Evolutionary conservation across 2,113 vertebrate genomes (phyloP).

Genomic region (Anoplopoma fimbria): DNA sequence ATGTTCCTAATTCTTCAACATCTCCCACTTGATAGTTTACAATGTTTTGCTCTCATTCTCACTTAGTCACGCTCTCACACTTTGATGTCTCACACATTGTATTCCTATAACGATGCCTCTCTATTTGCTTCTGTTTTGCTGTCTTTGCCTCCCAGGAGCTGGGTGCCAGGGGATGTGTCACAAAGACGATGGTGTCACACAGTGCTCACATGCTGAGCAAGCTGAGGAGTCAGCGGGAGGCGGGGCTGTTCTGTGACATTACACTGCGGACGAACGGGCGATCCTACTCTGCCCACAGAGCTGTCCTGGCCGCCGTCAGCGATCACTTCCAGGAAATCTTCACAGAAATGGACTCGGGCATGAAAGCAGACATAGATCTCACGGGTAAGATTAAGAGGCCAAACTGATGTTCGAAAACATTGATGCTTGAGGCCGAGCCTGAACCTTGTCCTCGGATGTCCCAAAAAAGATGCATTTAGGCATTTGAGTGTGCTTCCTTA

Average conservation of each 20-base stretch:
- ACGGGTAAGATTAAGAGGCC: constrained; percentile 75
- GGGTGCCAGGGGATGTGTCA: constrained; percentile 67
- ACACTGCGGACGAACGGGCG: constrained; percentile 81
- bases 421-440: background rate
- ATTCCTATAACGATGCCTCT: background rate
- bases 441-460: background rate
- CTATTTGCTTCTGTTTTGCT: background rate
- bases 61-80: constrained; percentile 14
- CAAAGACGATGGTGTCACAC: constrained; percentile 81
- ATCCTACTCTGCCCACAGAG: constrained; percentile 83
- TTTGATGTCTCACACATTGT: background rate
- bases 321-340: constrained; percentile 89
- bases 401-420: background rate
- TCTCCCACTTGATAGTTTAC: constrained; percentile 41
- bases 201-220: constrained; percentile 79
- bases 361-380: constrained; percentile 82
- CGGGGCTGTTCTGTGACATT: constrained; percentile 87
- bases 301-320: constrained; percentile 86
- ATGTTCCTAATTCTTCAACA: constrained; percentile 1
- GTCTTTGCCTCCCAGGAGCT: constrained; percentile 53
- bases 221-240: constrained; percentile 84
- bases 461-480: background rate
- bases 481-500: background rate
- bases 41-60: constrained; percentile 20
- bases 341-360: constrained; percentile 81